A percentile compares a stretch with the other conserved stretches of the same genome.
phyloP scores from a whole-genome alignment of 2,888 invertebrate genomes.

The Gastracanthus pulcherrimus region DNA sequence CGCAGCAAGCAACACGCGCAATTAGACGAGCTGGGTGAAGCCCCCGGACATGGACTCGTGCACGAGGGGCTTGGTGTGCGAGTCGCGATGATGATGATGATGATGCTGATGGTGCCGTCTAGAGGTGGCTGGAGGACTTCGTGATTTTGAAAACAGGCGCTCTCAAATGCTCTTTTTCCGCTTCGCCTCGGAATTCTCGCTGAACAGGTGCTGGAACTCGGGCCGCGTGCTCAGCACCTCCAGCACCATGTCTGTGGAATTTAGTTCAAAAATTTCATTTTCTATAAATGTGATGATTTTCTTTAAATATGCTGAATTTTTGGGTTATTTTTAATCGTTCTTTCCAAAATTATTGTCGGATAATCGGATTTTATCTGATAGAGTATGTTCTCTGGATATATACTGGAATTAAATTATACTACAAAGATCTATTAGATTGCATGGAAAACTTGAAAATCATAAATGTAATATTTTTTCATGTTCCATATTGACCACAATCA shows the following conservation, averaged over 20 bases:
- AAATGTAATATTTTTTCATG: too few relatives aligned
- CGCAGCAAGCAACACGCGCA: too few relatives aligned
- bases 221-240: slow-evolving; percentile 81
- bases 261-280: too few relatives aligned
- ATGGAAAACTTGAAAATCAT: too few relatives aligned
- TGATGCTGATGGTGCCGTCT: slow-evolving; percentile 20
- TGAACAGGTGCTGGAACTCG: slow-evolving; percentile 82
- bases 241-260: slow-evolving; percentile 64
- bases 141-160: slow-evolving; percentile 65
- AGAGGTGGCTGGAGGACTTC: slow-evolving; percentile 59
- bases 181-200: slow-evolving; percentile 64
- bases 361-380: too few relatives aligned
- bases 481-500: too few relatives aligned
- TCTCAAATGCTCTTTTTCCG: slow-evolving; percentile 75
- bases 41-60: slow-evolving; percentile 41
- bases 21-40: slow-evolving; percentile 54
- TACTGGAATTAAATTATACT: too few relatives aligned
- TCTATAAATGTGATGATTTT: too few relatives aligned
- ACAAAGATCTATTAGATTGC: too few relatives aligned
- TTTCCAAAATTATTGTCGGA: background rate
- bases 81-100: slow-evolving; percentile 61
- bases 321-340: background rate
- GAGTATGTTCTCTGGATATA: too few relatives aligned
- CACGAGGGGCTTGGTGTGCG: slow-evolving; percentile 60
- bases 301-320: too few relatives aligned